Evolutionary conservation across 1,140 invertebrate species (phyloP).

Genomic region (Trigoniulus corallinus): DNA sequence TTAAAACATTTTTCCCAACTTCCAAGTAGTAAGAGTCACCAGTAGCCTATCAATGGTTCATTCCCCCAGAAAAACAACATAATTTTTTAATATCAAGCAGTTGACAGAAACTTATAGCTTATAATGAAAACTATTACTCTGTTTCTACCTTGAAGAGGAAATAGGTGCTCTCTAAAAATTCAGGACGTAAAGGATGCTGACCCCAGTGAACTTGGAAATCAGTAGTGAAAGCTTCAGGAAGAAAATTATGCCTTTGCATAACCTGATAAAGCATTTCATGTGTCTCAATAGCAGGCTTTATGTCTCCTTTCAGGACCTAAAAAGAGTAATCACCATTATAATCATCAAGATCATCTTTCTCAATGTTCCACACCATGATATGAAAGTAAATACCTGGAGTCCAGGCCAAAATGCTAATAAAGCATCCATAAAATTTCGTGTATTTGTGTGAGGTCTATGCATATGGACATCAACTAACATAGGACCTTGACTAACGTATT

Average conservation of each 20-base stretch:
- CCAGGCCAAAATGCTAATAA: constrained; percentile 96
- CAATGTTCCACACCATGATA: not conserved
- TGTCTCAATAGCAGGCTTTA: constrained; percentile 90
- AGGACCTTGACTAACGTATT: constrained; percentile 89
- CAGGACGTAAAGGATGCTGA: constrained; percentile 88
- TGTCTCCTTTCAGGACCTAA: constrained; percentile 71
- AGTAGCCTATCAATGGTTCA: constrained; percentile 51
- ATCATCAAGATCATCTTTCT: not conserved
- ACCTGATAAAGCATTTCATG: constrained; percentile 93
- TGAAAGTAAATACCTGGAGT: constrained; percentile 52
- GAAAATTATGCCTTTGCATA: constrained; percentile 88
- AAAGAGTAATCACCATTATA: not conserved
- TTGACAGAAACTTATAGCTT: not conserved
- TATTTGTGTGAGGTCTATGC: constrained; percentile 88
- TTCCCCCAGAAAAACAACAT: not conserved
- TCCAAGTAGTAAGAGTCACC: constrained; percentile 88
- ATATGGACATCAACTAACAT: constrained; percentile 96
- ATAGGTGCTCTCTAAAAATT: constrained; percentile 96
- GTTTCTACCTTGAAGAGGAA: constrained; percentile 57
- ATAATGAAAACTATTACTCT: constrained; percentile 1
- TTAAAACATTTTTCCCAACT: constrained; percentile 79
- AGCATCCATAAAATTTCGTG: constrained; percentile 94
- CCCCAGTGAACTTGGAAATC: constrained; percentile 95
- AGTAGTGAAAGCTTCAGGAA: constrained; percentile 92
- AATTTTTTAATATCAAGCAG: too few species aligned